Evolutionary conservation across 1,140 invertebrate genomes (phyloP).

Genomic region (Zaprionus kolodkinae): DNA sequence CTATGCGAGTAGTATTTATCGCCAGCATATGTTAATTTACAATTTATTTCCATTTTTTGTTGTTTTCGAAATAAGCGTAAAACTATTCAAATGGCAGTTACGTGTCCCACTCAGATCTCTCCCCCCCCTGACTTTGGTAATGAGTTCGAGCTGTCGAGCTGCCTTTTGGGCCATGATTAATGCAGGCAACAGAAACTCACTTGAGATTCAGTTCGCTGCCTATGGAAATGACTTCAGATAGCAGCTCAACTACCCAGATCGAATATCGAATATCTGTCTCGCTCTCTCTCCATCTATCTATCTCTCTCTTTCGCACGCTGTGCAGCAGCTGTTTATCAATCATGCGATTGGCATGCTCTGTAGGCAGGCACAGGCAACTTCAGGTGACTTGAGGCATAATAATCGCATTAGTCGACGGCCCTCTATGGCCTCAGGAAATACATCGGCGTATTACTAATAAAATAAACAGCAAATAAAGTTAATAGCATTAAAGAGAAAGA

Average conservation of each 20-base stretch:
- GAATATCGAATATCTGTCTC: conserved; percentile 2
- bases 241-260: background rate
- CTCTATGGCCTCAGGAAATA: conserved; percentile 70
- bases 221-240: conserved; percentile 38
- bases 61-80: conserved; percentile 10
- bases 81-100: conserved; percentile 31
- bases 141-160: conserved; percentile 12
- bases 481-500: conserved; percentile 70
- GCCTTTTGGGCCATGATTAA: conserved; percentile 43
- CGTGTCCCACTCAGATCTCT: background rate
- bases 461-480: conserved; percentile 81
- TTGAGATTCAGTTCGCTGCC: conserved; percentile 37
- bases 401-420: conserved; percentile 69
- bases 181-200: conserved; percentile 26
- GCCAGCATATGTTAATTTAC: conserved; percentile 16
- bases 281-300: no score
- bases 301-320: no score
- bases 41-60: conserved; percentile 23
- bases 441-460: conserved; percentile 76
- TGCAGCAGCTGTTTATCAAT: conserved; percentile 51
- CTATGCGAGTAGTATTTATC: conserved; percentile 21
- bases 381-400: conserved; percentile 63
- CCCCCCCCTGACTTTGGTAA: conserved; percentile 26
- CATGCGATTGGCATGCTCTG: conserved; percentile 51
- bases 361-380: conserved; percentile 29